A percentile compares a stretch with the other conserved stretches of the same genome.
These are phyloP conservation scores for Struthidea cinerea DNA, from an alignment of 2,113 vertebrate species.

Conservation along the genomic window DNA sequence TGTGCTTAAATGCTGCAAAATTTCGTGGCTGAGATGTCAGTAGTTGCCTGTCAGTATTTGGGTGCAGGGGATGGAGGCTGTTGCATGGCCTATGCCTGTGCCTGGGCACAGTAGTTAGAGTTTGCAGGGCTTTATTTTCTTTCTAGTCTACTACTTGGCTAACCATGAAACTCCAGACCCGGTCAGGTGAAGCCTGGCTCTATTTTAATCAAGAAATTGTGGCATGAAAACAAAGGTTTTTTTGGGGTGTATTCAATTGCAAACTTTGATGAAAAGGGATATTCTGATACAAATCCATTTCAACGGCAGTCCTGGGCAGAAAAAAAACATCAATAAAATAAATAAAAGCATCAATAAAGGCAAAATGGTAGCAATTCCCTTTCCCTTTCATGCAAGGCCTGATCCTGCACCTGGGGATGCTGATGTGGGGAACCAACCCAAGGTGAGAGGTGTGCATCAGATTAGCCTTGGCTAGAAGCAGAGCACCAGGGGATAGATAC, in stretches of 20 bases:
- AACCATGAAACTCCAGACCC: neutral
- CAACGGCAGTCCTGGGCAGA: neutral
- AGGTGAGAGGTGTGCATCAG: neutral
- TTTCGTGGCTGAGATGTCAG: neutral
- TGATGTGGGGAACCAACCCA: neutral
- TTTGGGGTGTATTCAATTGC: neutral
- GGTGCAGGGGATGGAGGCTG: neutral
- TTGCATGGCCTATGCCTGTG: accelerated
- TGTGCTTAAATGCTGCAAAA: neutral
- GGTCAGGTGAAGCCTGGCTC: neutral
- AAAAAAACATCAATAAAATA: neutral
- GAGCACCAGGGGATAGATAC: accelerated
- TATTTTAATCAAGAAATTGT: neutral
- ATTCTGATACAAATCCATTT: neutral
- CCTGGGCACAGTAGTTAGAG: accelerated
- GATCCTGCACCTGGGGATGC: neutral
- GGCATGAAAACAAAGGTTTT: neutral
- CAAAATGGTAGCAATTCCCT: neutral
- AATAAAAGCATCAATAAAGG: neutral
- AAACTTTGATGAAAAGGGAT: neutral
- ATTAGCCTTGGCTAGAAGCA: neutral
- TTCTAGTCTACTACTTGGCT: neutral
- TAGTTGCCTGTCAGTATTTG: neutral
- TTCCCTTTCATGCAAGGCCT: neutral
- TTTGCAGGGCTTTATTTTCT: neutral